Evolutionary conservation across 2,888 invertebrate genomes (phyloP).

Genomic region (Thereva unica): DNA sequence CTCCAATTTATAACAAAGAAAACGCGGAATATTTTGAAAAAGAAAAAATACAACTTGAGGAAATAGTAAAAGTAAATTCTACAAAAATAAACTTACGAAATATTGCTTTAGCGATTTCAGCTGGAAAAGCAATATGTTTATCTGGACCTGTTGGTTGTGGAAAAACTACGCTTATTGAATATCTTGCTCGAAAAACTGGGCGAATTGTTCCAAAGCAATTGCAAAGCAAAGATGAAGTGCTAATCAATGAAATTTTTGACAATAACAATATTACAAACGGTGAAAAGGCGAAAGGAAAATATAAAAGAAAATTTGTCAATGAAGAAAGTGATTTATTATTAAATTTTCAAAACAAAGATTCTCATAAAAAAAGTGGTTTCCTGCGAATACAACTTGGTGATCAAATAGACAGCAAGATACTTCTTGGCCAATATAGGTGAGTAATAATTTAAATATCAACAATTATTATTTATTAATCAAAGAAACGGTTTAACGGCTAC

Average conservation of each 20-base stretch:
- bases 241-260: conserved; percentile 1
- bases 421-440: conserved; percentile 70
- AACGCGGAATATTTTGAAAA: conserved; percentile 55
- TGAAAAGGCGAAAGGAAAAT: conserved; percentile 38
- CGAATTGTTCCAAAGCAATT: conserved; percentile 55
- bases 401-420: conserved; percentile 93
- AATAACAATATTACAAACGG: neutral
- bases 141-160: conserved; percentile 93
- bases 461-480: neutral
- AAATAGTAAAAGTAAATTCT: conserved; percentile 72
- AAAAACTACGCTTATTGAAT: conserved; percentile 88
- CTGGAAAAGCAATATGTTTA: conserved; percentile 71
- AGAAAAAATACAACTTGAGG: conserved; percentile 52
- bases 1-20: conserved; percentile 64
- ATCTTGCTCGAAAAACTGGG: conserved; percentile 81
- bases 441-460: neutral
- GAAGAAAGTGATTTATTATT: conserved; percentile 23
- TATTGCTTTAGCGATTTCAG: conserved; percentile 79
- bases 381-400: conserved; percentile 93
- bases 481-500: neutral
- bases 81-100: conserved; percentile 74
- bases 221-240: conserved; percentile 44
- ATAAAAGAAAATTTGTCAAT: conserved; percentile 46
- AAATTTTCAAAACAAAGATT: neutral
- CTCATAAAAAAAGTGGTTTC: conserved; percentile 58